These are phyloP conservation scores for Anolis apletophallus DNA, from an alignment of 2,797 vertebrate species.

Conservation along the genomic window DNA sequence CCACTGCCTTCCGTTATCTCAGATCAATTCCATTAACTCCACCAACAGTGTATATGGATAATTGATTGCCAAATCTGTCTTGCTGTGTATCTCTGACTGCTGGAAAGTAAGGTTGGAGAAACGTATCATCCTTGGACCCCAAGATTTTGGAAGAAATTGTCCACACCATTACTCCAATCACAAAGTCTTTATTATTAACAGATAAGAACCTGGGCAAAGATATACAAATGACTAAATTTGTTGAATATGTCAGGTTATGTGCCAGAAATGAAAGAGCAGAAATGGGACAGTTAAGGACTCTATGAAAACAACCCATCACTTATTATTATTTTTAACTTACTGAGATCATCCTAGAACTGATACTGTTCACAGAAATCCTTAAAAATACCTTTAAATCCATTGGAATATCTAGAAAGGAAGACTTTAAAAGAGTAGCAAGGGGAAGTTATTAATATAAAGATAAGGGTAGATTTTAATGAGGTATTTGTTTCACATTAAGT, in stretches of 20 bases:
- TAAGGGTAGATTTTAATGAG: no score
- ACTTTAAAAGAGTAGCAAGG: no score
- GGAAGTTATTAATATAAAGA: no score
- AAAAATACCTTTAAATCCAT: neutral
- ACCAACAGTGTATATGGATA: neutral
- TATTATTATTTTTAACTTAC: neutral
- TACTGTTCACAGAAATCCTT: neutral
- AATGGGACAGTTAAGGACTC: neutral
- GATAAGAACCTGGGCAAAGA: neutral
- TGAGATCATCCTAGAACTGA: neutral
- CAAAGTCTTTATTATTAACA: neutral
- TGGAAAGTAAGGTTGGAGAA: neutral
- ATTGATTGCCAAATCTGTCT: neutral
- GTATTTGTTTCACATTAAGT: no score
- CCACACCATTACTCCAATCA: neutral
- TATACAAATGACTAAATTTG: neutral
- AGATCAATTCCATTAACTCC: conserved; percentile 9
- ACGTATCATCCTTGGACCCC: neutral
- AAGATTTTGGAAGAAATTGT: neutral
- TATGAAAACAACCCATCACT: neutral
- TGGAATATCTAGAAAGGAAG: no score
- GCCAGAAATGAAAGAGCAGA: neutral
- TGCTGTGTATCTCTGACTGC: neutral
- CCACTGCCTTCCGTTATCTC: neutral
- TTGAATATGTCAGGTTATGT: neutral